These are phyloP conservation scores for Nipponia nippon DNA, from an alignment of 2,113 vertebrate species.

Conservation along the genomic window DNA sequence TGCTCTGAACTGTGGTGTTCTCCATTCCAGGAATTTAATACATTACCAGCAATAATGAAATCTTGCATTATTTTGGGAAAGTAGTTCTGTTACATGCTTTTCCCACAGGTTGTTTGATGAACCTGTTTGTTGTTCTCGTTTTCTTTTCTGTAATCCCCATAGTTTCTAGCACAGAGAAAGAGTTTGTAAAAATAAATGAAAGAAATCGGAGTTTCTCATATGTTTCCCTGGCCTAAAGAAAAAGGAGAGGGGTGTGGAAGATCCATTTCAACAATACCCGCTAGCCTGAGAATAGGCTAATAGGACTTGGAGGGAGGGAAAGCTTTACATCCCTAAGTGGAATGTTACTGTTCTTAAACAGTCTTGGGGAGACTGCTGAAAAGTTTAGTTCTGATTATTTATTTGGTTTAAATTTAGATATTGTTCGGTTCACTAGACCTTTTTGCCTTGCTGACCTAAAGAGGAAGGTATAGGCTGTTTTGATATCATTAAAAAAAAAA, in stretches of 20 bases:
- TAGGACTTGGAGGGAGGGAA: background rate
- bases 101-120: background rate
- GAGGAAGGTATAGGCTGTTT: background rate
- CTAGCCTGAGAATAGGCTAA: background rate
- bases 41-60: background rate
- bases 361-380: background rate
- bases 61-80: background rate
- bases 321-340: background rate
- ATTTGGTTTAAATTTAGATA: background rate
- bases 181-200: background rate
- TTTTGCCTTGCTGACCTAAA: background rate
- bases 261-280: background rate
- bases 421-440: background rate
- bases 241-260: background rate
- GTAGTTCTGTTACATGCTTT: background rate
- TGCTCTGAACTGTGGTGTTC: background rate
- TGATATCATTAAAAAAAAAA: background rate
- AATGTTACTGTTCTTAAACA: background rate
- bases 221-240: background rate
- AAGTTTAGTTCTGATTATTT: background rate
- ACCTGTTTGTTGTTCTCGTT: background rate
- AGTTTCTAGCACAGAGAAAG: background rate
- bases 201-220: background rate
- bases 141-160: background rate
- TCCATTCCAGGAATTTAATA: background rate